These are phyloP conservation scores for Rhea americana DNA, from an alignment of 2,113 vertebrate species.

Conservation along the genomic window DNA sequence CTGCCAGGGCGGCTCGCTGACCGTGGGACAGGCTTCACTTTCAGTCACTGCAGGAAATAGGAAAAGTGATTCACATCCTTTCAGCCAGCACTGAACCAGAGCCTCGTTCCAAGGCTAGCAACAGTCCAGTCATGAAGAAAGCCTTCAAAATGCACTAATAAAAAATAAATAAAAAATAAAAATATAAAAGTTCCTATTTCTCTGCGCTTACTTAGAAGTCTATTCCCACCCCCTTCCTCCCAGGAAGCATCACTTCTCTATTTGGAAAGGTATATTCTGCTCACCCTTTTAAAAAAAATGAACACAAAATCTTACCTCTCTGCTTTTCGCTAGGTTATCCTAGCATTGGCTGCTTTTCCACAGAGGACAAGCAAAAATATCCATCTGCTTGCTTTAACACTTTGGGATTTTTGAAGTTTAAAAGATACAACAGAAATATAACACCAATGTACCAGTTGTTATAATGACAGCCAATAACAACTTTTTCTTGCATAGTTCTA, in stretches of 20 bases:
- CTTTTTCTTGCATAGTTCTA: background rate
- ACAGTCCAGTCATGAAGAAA: background rate
- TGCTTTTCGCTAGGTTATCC: background rate
- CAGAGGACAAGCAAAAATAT: background rate
- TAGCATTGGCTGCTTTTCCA: background rate
- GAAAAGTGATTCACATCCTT: slow-evolving; percentile 41
- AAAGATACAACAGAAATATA: background rate
- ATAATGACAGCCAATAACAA: background rate
- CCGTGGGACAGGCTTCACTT: background rate
- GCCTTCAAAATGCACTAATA: background rate
- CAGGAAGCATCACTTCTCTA: background rate
- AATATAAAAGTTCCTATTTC: background rate
- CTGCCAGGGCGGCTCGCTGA: background rate
- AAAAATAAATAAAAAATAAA: no score
- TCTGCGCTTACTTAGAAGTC: background rate
- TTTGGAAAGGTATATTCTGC: background rate
- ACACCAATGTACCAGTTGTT: background rate
- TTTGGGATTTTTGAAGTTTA: background rate
- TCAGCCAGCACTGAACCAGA: accelerated
- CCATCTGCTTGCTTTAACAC: background rate
- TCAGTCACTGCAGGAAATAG: slow-evolving; percentile 28
- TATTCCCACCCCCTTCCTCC: background rate
- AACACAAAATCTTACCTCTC: background rate
- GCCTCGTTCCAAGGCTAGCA: accelerated
- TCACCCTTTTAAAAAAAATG: background rate